These are phyloP conservation scores for Intellagama lesueurii DNA, from an alignment of 2,797 vertebrate genomes.

Conservation along the genomic window DNA sequence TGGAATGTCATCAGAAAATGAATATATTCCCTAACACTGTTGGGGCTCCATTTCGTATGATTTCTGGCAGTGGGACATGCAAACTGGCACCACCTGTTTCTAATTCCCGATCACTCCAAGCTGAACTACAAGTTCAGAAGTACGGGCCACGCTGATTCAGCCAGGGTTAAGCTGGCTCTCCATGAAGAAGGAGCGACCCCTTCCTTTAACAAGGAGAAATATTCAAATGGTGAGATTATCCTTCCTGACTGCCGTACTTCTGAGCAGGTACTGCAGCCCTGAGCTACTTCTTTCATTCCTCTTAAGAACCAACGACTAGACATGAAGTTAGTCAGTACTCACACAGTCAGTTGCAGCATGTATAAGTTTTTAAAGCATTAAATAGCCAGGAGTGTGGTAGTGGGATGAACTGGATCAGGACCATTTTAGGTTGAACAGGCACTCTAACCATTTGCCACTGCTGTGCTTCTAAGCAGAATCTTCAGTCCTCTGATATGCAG, in stretches of 20 bases:
- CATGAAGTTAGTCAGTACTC: background rate
- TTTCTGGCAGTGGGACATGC: background rate
- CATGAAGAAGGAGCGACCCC: no score
- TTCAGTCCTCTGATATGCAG: background rate
- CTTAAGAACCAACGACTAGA: background rate
- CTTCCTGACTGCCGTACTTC: background rate
- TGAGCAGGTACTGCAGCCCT: background rate
- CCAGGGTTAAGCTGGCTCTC: background rate
- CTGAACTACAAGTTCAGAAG: background rate
- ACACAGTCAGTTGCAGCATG: background rate
- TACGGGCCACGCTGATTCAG: background rate
- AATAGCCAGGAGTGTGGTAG: background rate
- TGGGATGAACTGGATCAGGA: background rate
- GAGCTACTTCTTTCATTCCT: background rate
- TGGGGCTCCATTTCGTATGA: background rate
- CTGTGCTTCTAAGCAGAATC: background rate
- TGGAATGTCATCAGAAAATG: constrained; percentile 11
- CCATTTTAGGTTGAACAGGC: background rate
- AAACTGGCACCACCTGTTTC: background rate
- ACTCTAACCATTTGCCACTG: background rate
- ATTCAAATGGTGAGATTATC: background rate
- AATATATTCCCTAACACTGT: background rate
- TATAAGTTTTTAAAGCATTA: background rate
- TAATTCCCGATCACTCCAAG: background rate
- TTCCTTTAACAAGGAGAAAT: background rate